These are phyloP conservation scores for Tanytarsus gracilentus DNA, from an alignment of 2,888 invertebrate species.

Conservation along the genomic window DNA sequence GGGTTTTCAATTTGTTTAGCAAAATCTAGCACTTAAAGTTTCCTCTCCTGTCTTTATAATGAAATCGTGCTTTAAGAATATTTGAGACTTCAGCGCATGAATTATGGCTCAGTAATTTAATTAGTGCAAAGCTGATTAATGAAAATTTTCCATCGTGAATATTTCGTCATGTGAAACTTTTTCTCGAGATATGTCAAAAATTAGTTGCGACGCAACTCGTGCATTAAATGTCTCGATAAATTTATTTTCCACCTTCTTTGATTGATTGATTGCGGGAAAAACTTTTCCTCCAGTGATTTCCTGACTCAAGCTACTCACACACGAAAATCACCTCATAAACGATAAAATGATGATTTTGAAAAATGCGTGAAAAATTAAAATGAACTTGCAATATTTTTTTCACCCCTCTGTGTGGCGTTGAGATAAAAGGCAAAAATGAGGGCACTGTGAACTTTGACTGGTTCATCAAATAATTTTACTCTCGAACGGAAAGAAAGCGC, in stretches of 20 bases:
- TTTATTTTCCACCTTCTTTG: neutral
- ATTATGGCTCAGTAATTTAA: no score
- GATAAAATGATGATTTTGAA: neutral
- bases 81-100: no score
- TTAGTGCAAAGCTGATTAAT: no score
- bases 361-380: slow-evolving; percentile 11
- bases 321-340: neutral
- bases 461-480: slow-evolving; percentile 28
- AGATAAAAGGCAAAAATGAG: slow-evolving; percentile 10
- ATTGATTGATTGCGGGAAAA: slow-evolving; percentile 9
- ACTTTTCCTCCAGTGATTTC: neutral
- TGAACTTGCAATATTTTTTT: neutral
- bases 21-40: no score
- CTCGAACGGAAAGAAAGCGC: slow-evolving; percentile 21
- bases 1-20: no score
- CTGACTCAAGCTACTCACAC: neutral
- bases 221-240: slow-evolving; percentile 8
- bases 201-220: slow-evolving; percentile 5
- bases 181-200: no score
- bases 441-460: slow-evolving; percentile 3
- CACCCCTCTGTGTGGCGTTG: neutral
- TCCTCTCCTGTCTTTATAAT: no score
- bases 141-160: no score
- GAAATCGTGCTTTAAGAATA: no score
- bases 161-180: no score